Percentiles rank a stretch among this genome's conserved stretches.
phyloP scores from a whole-genome alignment of 1,140 invertebrate species.

The Drosophila jambulina region DNA sequence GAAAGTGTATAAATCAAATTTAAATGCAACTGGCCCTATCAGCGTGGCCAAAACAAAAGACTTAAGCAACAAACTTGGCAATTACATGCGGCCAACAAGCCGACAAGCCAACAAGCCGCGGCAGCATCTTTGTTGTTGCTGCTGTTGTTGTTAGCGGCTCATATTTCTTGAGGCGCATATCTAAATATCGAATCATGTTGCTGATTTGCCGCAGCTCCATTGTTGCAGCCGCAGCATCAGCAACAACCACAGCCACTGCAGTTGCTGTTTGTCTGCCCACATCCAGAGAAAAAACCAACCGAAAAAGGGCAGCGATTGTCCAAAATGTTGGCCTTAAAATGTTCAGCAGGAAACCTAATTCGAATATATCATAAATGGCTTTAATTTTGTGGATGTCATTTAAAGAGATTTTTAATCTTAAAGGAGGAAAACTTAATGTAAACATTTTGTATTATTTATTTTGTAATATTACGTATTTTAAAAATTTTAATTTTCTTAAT shows the following conservation, averaged over 20 bases:
- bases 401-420: not conserved
- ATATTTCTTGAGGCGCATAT: conserved; percentile 82
- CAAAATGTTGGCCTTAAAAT: conserved; percentile 10
- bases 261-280: conserved; percentile 14
- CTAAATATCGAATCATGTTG: conserved; percentile 82
- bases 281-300: conserved; percentile 9
- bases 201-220: conserved; percentile 77
- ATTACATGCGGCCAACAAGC: conserved; percentile 70
- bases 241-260: conserved; percentile 11
- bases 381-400: not conserved
- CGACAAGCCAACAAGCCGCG: conserved; percentile 38
- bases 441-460: not conserved
- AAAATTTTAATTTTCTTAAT: not conserved
- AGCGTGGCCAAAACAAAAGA: conserved; percentile 75
- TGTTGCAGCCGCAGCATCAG: conserved; percentile 44
- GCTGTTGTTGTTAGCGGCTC: conserved; percentile 75
- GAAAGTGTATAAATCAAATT: conserved; percentile 81
- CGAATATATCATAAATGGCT: not conserved
- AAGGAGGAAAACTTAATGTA: not conserved
- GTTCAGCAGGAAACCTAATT: not conserved
- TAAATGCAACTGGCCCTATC: conserved; percentile 74
- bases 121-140: conserved; percentile 70
- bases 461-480: not conserved
- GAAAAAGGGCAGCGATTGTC: conserved; percentile 14
- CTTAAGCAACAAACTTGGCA: conserved; percentile 84